Evolutionary conservation across 53 echinoderm and acorn worm genomes (phyloP).

Genomic region (Crossaster papposus): DNA sequence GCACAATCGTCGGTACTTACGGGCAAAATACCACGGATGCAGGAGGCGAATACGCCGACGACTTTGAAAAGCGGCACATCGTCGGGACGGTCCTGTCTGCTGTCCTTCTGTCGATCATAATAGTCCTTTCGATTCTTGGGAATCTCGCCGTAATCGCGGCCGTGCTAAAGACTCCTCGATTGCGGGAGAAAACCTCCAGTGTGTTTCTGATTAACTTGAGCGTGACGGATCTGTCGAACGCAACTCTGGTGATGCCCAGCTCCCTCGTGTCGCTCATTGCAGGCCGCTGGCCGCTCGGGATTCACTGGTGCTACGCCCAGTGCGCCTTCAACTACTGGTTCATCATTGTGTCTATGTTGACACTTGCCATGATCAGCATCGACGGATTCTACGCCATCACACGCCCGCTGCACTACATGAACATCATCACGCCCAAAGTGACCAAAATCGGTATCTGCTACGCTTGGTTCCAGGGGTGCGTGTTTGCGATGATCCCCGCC

Average conservation of each 20-base stretch:
- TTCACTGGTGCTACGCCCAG: slow-evolving; percentile 51
- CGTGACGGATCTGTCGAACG: slow-evolving; percentile 61
- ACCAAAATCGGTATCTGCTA: slow-evolving; percentile 18
- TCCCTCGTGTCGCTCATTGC: slow-evolving; percentile 39
- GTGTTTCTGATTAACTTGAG: slow-evolving; percentile 60
- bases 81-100: slow-evolving; percentile 14
- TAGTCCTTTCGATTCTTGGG: slow-evolving; percentile 45
- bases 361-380: slow-evolving; percentile 61
- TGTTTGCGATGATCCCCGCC: slow-evolving; percentile 50
- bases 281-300: slow-evolving; percentile 52
- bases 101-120: slow-evolving; percentile 36
- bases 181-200: slow-evolving; percentile 56
- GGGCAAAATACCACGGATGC: neutral
- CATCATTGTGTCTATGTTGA: slow-evolving; percentile 72
- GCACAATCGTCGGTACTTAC: neutral
- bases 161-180: slow-evolving; percentile 44
- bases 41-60: neutral
- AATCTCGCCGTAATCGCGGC: slow-evolving; percentile 59
- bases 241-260: slow-evolving; percentile 64
- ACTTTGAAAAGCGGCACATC: neutral
- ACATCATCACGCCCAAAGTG: slow-evolving; percentile 37
- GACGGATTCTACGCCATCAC: slow-evolving; percentile 51
- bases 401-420: slow-evolving; percentile 48
- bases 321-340: slow-evolving; percentile 70
- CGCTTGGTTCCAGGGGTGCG: slow-evolving; percentile 64